Base-by-base conservation (phyloP, 2,113 vertebrate genomes). In the Terrapene triunguis region DNA sequence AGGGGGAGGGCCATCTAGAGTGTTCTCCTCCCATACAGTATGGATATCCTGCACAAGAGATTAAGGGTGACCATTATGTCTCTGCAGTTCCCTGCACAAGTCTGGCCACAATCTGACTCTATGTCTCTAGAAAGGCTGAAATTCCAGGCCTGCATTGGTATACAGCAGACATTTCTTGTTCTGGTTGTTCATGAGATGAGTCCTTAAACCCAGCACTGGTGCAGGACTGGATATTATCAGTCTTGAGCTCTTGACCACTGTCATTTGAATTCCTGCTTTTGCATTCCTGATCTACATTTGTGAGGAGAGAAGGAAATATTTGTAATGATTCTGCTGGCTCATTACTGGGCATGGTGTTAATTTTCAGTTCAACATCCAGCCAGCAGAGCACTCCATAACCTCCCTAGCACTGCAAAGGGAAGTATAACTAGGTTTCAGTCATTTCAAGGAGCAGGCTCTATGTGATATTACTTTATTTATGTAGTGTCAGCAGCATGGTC, bases 181-280 rank as follows among this genome's bases (percentile, higher is more conserved):
- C 19, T n/a, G 19, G 17, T 87, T 90, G 42, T 92, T 95, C 24
- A 1, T 92, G 54, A 82, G 85, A 89, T 69, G 76, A 87, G 19
- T 65, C n/a, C 91, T 88, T 42, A 59, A 53, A 81, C 54, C 80
- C 93, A 62, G 85, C 76, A 85, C 69, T 92, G 85, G 92, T 17
- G 0, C 2, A 50, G 16, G 50, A 29, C 6, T 97, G 80, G 19
- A 81, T 78, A 54, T 1, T 84, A 62, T 55, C 87, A 88, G 21
- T 78, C 48, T 80, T 76, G 51, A 69, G 85, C 95, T 3, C 38
- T 54, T 87, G 85, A 48, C 59, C 42, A 21, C 59, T 87, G 85
- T 8, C 1, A 81, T 95, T 50, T 89, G 50, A 90, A 84, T 44
- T 51, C 69, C 80, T 90, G 57, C 21, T 84, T 91, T 89, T 11